phyloP scores from a whole-genome alignment of 2,113 vertebrate species.

The Chelonoidis abingdonii region DNA sequence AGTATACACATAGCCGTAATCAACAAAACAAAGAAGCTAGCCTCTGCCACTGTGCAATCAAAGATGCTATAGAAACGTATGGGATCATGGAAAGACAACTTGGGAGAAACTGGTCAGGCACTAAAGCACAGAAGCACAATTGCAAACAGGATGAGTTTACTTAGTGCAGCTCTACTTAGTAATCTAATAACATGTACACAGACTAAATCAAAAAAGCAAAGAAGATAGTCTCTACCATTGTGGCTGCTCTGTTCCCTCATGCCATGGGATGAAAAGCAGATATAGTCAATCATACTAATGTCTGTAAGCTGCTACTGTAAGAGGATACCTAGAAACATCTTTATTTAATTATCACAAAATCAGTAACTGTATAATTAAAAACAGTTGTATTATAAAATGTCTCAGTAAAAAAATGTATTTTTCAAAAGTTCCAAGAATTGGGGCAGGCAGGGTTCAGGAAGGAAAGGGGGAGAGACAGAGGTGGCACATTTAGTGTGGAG shows the following conservation, averaged over 20 bases:
- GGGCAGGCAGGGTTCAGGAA: no score
- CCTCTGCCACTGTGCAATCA: fast-evolving
- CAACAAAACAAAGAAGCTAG: background rate
- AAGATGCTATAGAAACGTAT: fast-evolving
- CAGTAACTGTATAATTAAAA: background rate
- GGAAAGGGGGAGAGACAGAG: background rate
- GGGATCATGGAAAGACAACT: background rate
- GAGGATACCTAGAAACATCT: background rate
- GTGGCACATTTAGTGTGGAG: background rate
- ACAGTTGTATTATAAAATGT: background rate
- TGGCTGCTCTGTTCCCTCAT: no score
- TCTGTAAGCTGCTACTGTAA: background rate
- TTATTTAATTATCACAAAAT: background rate
- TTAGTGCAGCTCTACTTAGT: background rate
- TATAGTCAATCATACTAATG: background rate
- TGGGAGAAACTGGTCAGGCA: background rate
- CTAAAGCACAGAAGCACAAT: background rate
- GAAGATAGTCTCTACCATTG: no score
- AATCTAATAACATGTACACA: background rate
- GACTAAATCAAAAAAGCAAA: no score
- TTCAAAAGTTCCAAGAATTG: background rate
- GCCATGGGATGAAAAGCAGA: background rate
- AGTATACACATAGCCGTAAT: background rate
- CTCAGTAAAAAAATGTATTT: background rate
- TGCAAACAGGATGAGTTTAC: background rate